Conservation (phyloP, 1,140 invertebrate genomes). For the Thalassaphorura encarpata region DNA sequence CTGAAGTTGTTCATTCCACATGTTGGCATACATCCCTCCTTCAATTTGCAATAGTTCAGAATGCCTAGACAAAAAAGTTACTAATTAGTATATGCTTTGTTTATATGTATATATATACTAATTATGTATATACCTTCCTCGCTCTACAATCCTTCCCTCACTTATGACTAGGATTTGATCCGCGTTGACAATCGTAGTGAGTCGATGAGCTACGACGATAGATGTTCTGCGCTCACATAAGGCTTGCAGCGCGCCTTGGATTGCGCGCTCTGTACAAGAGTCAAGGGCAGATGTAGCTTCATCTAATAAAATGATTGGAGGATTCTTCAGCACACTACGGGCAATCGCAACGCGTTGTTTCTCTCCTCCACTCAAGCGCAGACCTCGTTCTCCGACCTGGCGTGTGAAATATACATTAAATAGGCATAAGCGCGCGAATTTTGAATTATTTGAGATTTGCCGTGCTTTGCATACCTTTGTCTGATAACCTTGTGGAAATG, state of each 20-base stretch:
- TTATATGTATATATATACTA: neutral
- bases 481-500: slow-evolving; percentile 79
- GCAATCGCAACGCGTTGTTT: slow-evolving; percentile 87
- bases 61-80: slow-evolving; percentile 37
- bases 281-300: slow-evolving; percentile 81
- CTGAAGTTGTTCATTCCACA: slow-evolving; percentile 43
- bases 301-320: slow-evolving; percentile 74
- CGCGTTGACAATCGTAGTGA: slow-evolving; percentile 49
- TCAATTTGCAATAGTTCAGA: slow-evolving; percentile 41
- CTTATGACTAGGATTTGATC: slow-evolving; percentile 48
- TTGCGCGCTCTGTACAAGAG: slow-evolving; percentile 72
- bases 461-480: no score
- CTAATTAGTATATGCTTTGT: neutral
- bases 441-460: no score
- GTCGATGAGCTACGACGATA: slow-evolving; percentile 47
- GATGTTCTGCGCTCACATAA: slow-evolving; percentile 45
- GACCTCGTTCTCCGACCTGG: slow-evolving; percentile 29
- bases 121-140: slow-evolving; percentile 42
- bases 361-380: slow-evolving; percentile 29
- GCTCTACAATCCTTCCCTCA: slow-evolving; percentile 45
- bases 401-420: no score
- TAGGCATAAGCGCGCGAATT: no score
- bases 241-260: slow-evolving; percentile 49
- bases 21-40: slow-evolving; percentile 40
- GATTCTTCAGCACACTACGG: slow-evolving; percentile 75